Evolutionary conservation across 64 coral and sea anemone genomes (phyloP).

Genomic region (Actinia equina): DNA sequence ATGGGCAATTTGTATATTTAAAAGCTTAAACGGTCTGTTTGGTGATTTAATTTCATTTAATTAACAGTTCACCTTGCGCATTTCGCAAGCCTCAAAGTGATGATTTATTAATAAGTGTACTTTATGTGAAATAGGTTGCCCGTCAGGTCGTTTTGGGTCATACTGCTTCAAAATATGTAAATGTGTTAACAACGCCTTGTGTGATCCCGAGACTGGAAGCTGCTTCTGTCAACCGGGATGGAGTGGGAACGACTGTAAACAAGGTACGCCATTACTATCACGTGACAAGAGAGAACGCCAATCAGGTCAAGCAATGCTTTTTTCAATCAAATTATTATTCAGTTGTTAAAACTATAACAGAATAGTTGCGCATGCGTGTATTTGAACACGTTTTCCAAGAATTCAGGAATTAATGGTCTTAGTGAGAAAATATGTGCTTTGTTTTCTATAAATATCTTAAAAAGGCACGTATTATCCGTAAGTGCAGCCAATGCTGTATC

Average conservation of each 20-base stretch:
- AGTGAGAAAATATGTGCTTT: too few relatives aligned
- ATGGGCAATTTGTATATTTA: too few relatives aligned
- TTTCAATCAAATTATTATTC: too few relatives aligned
- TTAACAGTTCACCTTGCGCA: too few relatives aligned
- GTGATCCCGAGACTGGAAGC: slow-evolving; percentile 65
- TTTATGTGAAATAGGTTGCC: slow-evolving; percentile 36
- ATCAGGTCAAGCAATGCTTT: background rate
- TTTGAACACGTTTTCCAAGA: background rate
- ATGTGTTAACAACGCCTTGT: slow-evolving; percentile 44
- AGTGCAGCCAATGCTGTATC: background rate
- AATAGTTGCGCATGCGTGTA: background rate
- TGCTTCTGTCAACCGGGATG: slow-evolving; percentile 74
- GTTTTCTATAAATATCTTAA: too few relatives aligned
- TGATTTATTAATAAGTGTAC: too few relatives aligned
- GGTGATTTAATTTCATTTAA: too few relatives aligned
- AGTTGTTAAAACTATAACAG: too few relatives aligned
- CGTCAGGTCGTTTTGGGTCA: slow-evolving; percentile 50
- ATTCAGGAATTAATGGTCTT: too few relatives aligned
- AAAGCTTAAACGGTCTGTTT: too few relatives aligned
- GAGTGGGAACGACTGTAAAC: slow-evolving; percentile 62
- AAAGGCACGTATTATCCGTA: too few relatives aligned
- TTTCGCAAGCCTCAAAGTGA: too few relatives aligned
- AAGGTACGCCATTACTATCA: slow-evolving; percentile 15
- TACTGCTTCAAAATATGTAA: slow-evolving; percentile 50
- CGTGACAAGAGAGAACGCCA: background rate